phyloP scores from a whole-genome alignment of 2,113 vertebrate species.

The Muntiacus muntjak region DNA sequence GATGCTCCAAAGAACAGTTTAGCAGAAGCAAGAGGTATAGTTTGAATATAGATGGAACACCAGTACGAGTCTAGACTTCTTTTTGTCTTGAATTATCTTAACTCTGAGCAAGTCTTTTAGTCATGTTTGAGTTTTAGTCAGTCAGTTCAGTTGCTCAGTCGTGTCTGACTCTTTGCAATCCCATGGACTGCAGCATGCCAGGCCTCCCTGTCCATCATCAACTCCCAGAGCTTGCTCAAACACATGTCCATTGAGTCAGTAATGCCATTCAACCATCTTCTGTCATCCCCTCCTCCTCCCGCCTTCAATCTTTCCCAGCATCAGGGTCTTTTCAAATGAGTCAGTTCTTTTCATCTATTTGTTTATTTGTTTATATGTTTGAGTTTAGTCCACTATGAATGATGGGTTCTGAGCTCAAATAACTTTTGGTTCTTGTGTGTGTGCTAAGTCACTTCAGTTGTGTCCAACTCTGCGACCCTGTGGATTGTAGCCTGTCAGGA shows the following conservation, averaged over 20 bases:
- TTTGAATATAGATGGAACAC: neutral
- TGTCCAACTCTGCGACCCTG: neutral
- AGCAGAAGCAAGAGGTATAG: neutral
- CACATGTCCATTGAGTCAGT: neutral
- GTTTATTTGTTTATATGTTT: neutral
- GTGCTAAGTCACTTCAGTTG: neutral
- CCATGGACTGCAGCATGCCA: neutral
- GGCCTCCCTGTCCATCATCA: neutral
- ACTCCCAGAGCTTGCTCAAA: neutral
- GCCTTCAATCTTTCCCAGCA: neutral
- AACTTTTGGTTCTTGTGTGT: neutral
- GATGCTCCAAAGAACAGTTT: neutral
- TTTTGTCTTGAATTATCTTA: neutral
- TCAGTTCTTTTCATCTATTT: neutral
- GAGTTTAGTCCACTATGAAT: neutral
- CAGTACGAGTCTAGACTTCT: neutral
- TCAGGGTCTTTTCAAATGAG: neutral
- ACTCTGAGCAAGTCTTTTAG: neutral
- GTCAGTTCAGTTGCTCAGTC: neutral
- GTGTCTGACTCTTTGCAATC: fast-evolving
- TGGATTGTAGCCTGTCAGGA: neutral
- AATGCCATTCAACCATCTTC: neutral
- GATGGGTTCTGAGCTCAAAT: neutral
- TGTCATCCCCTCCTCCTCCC: neutral
- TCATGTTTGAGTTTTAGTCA: neutral